Conservation (phyloP, 2,113 vertebrate genomes). For the Zootoca vivipara region DNA sequence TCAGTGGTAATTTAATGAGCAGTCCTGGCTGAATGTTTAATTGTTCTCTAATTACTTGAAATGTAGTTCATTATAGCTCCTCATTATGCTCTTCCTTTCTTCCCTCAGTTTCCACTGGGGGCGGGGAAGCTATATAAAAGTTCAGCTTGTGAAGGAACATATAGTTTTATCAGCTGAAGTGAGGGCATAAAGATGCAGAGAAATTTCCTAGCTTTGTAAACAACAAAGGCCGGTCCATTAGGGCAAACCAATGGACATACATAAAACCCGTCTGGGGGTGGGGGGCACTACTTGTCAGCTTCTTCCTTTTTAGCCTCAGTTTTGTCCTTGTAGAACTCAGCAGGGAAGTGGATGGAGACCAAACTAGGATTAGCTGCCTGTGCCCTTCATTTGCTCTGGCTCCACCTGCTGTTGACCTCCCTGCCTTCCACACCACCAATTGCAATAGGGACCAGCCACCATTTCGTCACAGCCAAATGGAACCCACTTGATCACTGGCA, state of each 20-base stretch:
- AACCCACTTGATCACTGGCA: neutral
- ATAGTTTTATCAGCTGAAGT: neutral
- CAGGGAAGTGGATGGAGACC: too few species aligned
- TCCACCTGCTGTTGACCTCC: too few species aligned
- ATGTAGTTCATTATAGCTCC: neutral
- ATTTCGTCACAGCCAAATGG: neutral
- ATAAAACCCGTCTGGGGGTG: too few species aligned
- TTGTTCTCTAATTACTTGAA: conserved; percentile 38
- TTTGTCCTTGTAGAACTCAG: too few species aligned
- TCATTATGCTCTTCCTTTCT: conserved; percentile 27
- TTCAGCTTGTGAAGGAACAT: neutral
- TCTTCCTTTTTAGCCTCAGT: too few species aligned
- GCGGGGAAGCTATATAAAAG: neutral
- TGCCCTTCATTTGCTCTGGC: too few species aligned
- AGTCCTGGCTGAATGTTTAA: neutral
- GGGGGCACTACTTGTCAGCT: too few species aligned
- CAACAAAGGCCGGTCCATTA: neutral
- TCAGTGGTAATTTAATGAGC: conserved; percentile 23
- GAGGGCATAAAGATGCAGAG: neutral
- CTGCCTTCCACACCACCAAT: too few species aligned
- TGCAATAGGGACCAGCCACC: too few species aligned
- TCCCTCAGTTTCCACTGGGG: neutral
- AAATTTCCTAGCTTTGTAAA: neutral
- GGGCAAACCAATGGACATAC: too few species aligned
- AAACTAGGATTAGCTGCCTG: too few species aligned